Conservation (phyloP, 2,797 vertebrate species). For the Molossus alvarezi region DNA sequence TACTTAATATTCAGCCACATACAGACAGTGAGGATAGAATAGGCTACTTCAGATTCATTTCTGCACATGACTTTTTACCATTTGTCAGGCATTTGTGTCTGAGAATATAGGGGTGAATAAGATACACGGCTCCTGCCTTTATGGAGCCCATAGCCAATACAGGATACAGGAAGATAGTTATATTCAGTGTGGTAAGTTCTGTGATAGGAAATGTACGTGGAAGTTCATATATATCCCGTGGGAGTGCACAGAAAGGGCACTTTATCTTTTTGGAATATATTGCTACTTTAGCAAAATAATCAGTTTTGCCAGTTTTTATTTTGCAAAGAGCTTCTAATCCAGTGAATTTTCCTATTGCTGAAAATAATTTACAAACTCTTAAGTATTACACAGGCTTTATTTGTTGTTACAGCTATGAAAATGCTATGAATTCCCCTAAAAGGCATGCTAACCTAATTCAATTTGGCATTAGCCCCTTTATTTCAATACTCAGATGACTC, state of each 20-base stretch:
- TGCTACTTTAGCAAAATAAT: conserved; percentile 59
- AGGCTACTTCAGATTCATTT: conserved; percentile 17
- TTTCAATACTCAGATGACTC: conserved; percentile 37
- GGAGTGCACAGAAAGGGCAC: conserved; percentile 30
- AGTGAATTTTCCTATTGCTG: conserved; percentile 62
- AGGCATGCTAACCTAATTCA: conserved; percentile 27
- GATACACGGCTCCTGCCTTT: background rate
- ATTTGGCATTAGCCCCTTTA: background rate
- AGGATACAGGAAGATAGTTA: background rate
- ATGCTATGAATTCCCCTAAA: conserved; percentile 63
- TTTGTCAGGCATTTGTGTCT: background rate
- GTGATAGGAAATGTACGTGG: background rate
- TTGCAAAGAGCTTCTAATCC: conserved; percentile 55
- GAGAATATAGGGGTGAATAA: background rate
- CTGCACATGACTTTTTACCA: background rate
- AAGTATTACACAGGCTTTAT: conserved; percentile 32
- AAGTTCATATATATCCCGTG: background rate
- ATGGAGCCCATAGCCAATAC: background rate
- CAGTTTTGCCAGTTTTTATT: conserved; percentile 61
- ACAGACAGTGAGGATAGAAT: conserved; percentile 26
- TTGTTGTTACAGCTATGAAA: conserved; percentile 67
- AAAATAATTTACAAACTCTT: conserved; percentile 52
- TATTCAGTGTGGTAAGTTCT: background rate
- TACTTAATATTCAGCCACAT: conserved; percentile 42
- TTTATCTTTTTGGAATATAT: conserved; percentile 67